Percentiles rank a stretch among this genome's conserved stretches.
Evolutionary conservation across 2,888 invertebrate genomes (phyloP).

Genomic region (Netelia virgata): DNA sequence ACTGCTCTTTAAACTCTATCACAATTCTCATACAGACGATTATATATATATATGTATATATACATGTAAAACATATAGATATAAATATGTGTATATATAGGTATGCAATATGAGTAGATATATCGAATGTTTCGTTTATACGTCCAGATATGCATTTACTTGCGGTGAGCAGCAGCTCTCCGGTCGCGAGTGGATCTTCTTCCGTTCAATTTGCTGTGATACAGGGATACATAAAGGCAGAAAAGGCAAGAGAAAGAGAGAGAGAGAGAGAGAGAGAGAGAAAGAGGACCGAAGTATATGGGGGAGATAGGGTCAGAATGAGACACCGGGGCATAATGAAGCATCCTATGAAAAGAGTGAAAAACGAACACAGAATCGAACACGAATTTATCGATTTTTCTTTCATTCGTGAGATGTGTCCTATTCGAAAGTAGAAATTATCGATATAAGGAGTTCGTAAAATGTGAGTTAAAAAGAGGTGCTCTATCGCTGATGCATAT

Average conservation of each 20-base stretch:
- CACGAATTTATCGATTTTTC: background rate
- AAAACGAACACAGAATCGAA: background rate
- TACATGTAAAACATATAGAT: background rate
- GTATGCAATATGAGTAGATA: background rate
- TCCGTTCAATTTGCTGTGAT: constrained; percentile 82
- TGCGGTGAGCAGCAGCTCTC: constrained; percentile 78
- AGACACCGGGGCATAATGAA: background rate
- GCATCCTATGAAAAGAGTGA: background rate
- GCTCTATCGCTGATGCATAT: no score
- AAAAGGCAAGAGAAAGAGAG: background rate
- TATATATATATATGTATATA: background rate
- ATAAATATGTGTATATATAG: background rate
- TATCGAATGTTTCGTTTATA: constrained; percentile 59
- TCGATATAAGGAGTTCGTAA: no score
- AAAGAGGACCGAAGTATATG: background rate
- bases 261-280: background rate
- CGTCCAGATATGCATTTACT: constrained; percentile 79
- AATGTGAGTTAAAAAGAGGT: no score
- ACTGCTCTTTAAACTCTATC: constrained; percentile 24
- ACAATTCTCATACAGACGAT: constrained; percentile 7
- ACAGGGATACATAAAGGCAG: constrained; percentile 73
- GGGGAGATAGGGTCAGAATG: background rate
- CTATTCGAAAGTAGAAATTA: background rate
- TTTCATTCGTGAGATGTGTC: background rate
- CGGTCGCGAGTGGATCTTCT: constrained; percentile 78